A percentile compares a stretch with the other conserved stretches of the same genome.
These are phyloP conservation scores for Cheumatopsyche charites DNA, from an alignment of 1,140 invertebrate species.

Conservation along the genomic window DNA sequence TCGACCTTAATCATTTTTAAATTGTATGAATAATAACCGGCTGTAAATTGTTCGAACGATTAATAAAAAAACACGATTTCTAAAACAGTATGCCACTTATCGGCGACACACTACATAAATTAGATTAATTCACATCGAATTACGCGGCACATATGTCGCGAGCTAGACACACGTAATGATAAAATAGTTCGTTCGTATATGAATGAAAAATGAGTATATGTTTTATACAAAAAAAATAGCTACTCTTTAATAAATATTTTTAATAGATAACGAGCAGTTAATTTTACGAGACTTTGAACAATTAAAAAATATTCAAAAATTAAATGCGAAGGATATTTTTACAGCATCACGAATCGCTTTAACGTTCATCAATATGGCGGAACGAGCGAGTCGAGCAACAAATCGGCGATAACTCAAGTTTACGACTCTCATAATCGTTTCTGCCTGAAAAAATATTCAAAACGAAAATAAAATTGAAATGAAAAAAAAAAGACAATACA, in stretches of 20 bases:
- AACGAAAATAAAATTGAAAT: background rate
- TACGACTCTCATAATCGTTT: constrained; percentile 20
- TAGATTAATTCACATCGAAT: constrained; percentile 47
- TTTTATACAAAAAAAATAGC: too few relatives aligned
- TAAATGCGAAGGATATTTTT: too few relatives aligned
- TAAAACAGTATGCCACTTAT: constrained; percentile 22
- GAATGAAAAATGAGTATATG: too few relatives aligned
- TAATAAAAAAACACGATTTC: constrained; percentile 35
- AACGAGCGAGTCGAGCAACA: background rate
- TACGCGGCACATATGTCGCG: constrained; percentile 45
- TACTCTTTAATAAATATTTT: too few relatives aligned
- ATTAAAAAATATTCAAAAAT: too few relatives aligned
- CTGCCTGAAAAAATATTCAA: background rate
- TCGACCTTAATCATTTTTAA: constrained; percentile 16
- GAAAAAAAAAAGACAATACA: background rate
- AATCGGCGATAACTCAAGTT: constrained; percentile 10
- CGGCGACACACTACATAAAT: constrained; percentile 40
- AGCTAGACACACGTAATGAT: constrained; percentile 7
- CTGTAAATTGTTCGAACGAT: constrained; percentile 25
- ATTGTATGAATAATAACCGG: constrained; percentile 22
- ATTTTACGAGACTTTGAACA: too few relatives aligned
- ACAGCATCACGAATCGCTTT: too few relatives aligned
- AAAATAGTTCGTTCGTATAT: background rate
- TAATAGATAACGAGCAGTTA: too few relatives aligned
- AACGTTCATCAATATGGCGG: too few relatives aligned